phyloP scores from a whole-genome alignment of 2,797 vertebrate genomes.

The Hydrophis major region DNA sequence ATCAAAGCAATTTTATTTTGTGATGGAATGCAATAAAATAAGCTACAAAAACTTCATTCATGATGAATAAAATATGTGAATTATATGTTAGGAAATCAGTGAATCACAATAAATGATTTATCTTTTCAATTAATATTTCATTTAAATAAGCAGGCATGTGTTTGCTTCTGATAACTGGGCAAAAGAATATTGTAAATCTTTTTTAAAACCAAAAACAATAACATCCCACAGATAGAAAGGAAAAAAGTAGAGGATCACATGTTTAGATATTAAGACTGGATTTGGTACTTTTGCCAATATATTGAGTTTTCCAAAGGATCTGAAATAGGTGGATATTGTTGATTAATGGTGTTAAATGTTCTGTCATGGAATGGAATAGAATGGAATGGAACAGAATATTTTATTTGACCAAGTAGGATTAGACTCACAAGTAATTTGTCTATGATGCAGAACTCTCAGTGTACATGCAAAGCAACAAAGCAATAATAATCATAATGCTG shows the following conservation, averaged over 20 bases:
- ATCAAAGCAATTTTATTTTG: background rate
- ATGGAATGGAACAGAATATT: background rate
- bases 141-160: background rate
- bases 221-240: background rate
- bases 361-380: background rate
- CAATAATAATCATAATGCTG: too few relatives aligned
- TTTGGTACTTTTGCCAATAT: background rate
- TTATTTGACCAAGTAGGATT: background rate
- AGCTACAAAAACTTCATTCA: background rate
- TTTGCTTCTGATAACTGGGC: background rate
- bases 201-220: background rate
- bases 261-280: background rate
- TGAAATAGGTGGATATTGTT: background rate
- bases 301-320: background rate
- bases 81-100: accelerated
- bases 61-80: accelerated
- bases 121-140: background rate
- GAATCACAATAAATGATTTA: background rate
- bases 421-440: too few relatives aligned
- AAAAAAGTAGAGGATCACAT: background rate
- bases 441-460: too few relatives aligned
- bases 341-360: background rate
- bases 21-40: background rate
- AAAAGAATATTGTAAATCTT: background rate
- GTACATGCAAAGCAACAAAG: too few relatives aligned